These are phyloP conservation scores for Ellobius talpinus DNA, from an alignment of 2,113 vertebrate species.

Conservation along the genomic window DNA sequence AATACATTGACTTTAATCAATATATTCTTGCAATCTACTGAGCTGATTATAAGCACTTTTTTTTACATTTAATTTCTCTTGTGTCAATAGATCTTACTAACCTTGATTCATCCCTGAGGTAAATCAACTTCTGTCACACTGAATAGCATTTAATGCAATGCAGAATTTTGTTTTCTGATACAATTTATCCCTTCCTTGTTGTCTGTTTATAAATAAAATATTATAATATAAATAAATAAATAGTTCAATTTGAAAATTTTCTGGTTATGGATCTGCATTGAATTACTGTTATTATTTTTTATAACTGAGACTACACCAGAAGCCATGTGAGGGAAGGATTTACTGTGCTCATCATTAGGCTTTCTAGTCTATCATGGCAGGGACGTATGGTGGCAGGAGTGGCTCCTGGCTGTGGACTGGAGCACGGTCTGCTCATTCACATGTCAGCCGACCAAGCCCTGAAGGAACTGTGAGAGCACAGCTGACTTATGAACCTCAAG, in stretches of 20 bases:
- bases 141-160: not conserved
- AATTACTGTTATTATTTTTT: not conserved
- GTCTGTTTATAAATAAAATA: not conserved
- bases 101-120: not conserved
- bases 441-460: not conserved
- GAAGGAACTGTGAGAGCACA: not conserved
- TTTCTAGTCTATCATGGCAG: not conserved
- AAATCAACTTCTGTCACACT: not conserved
- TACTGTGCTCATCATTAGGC: not conserved
- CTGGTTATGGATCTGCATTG: not conserved
- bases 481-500: not conserved
- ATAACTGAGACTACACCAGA: not conserved
- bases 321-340: no score
- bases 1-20: not conserved
- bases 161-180: not conserved
- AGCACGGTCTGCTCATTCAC: not conserved
- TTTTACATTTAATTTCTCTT: not conserved
- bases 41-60: not conserved
- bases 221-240: not conserved
- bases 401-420: not conserved
- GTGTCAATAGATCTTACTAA: not conserved
- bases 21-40: not conserved
- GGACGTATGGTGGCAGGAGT: no score
- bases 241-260: not conserved
- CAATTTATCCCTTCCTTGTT: not conserved